Percentiles rank a stretch among this genome's conserved stretches.
These are phyloP conservation scores for Patella caerulea DNA, from an alignment of 2,888 invertebrate species.

Conservation along the genomic window DNA sequence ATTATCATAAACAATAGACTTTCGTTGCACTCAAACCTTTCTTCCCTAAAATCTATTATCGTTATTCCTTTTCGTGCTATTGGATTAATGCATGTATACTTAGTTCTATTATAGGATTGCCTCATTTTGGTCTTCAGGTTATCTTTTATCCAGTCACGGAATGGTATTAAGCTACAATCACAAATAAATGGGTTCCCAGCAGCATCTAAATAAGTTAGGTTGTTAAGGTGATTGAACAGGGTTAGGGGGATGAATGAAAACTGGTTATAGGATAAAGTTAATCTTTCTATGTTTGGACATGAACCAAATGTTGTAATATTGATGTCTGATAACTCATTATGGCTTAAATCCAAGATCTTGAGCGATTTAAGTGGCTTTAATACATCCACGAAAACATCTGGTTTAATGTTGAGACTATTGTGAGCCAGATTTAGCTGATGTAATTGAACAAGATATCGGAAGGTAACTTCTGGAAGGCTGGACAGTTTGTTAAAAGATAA, in stretches of 20 bases:
- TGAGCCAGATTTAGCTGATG: constrained; percentile 42
- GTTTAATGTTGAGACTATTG: constrained; percentile 40
- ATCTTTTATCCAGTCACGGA: constrained; percentile 54
- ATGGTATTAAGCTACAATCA: constrained; percentile 55
- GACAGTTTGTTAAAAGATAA: constrained; percentile 50
- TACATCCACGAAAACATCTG: constrained; percentile 28
- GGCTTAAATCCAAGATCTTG: constrained; percentile 49
- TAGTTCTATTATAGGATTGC: constrained; percentile 36
- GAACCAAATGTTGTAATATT: constrained; percentile 42
- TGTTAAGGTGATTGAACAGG: constrained; percentile 44
- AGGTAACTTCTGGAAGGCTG: constrained; percentile 43
- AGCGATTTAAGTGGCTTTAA: constrained; percentile 45
- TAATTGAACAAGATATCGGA: constrained; percentile 49
- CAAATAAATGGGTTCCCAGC: constrained; percentile 61
- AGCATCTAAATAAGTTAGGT: constrained; percentile 53
- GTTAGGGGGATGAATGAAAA: constrained; percentile 42
- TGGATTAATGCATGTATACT: constrained; percentile 57
- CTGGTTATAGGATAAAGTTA: constrained; percentile 50
- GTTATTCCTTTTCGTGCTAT: constrained; percentile 42
- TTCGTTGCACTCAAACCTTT: constrained; percentile 56
- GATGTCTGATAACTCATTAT: constrained; percentile 51
- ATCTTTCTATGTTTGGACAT: constrained; percentile 40
- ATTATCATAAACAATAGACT: constrained; percentile 52
- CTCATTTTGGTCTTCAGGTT: constrained; percentile 30
- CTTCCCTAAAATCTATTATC: constrained; percentile 50